Evolutionary conservation across 2,888 invertebrate genomes (phyloP).

Genomic region (Ophion ellenae): DNA sequence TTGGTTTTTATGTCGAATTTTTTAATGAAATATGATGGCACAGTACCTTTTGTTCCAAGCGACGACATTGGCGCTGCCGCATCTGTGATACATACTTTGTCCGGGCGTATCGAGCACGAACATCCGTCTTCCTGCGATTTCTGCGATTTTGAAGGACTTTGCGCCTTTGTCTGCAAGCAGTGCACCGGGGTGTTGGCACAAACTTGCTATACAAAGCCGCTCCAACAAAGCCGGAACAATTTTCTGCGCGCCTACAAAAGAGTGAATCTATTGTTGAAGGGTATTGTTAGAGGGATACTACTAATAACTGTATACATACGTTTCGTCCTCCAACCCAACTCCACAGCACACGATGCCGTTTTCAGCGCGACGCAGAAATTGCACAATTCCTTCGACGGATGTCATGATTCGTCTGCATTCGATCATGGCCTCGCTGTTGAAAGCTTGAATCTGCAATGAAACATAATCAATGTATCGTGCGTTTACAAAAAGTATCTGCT

Average conservation of each 20-base stretch:
- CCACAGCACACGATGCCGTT: constrained; percentile 42
- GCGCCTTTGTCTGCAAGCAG: constrained; percentile 27
- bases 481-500: constrained; percentile 14
- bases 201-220: constrained; percentile 27
- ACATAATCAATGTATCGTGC: constrained; percentile 8
- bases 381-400: constrained; percentile 27
- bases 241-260: constrained; percentile 23
- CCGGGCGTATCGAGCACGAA: constrained; percentile 21
- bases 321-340: constrained; percentile 31
- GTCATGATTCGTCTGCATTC: constrained; percentile 5
- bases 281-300: not conserved
- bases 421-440: constrained; percentile 11
- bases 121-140: constrained; percentile 23
- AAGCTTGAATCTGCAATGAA: constrained; percentile 35
- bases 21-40: constrained; percentile 36
- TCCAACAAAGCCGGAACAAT: constrained; percentile 15
- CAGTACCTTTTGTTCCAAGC: constrained; percentile 39
- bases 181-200: constrained; percentile 40
- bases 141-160: constrained; percentile 26
- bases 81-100: constrained; percentile 2
- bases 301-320: constrained; percentile 25
- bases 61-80: constrained; percentile 35
- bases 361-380: constrained; percentile 14
- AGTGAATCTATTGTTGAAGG: constrained; percentile 12
- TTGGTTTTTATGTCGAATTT: constrained; percentile 8